Base-by-base conservation (phyloP, 2,888 invertebrate genomes). In the Incurvaria masculella region DNA sequence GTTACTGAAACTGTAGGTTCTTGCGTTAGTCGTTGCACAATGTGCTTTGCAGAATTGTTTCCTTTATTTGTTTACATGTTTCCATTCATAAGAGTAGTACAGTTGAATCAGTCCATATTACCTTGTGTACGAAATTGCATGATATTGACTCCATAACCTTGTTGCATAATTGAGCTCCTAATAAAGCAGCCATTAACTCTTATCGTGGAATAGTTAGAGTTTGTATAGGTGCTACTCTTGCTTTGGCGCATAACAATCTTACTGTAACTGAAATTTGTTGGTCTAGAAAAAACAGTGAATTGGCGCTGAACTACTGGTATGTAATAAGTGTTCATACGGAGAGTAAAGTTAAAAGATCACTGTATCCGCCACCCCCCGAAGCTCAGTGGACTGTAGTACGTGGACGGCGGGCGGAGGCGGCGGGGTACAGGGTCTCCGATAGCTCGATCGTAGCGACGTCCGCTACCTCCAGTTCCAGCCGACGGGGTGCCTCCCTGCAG, bases 141-240 rank as follows among this genome's bases (percentile, higher is more conserved):
- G 55, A 26, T 1, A 58, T 14, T 0, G 54, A 47, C 0, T 48
- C 46, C 11, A 44, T 2, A 0, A 57, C 55, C 4, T 50, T 42
- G 4, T 50, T 49, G 2, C 21, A 33, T 2, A 61, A 49, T 0
- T 51, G 48, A 4, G 53, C 48, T 5, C 55, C 55, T 0, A 60
- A 49, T 5, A 58, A 27, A 0, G 58, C 58, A 0, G 50, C 59
- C 10, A 56, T 57, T 0, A 60, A 41, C 45, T 62, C 59, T 0
- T 59, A 43, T 1, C 61, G 55, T 0, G 61, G 60, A 21, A 61
- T 59, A 2, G 62, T 60, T 0, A 48, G 55, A 0, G 53, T 50
- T 27, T 58, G 60, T 5, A 59, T 1, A 1, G 59, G 61, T 0
- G 57, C 51, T n/a, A 61, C 58, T 8, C 56, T 42, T 0, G 55